Evolutionary conservation across 2,113 vertebrate genomes (phyloP).

Genomic region (Equus quagga): DNA sequence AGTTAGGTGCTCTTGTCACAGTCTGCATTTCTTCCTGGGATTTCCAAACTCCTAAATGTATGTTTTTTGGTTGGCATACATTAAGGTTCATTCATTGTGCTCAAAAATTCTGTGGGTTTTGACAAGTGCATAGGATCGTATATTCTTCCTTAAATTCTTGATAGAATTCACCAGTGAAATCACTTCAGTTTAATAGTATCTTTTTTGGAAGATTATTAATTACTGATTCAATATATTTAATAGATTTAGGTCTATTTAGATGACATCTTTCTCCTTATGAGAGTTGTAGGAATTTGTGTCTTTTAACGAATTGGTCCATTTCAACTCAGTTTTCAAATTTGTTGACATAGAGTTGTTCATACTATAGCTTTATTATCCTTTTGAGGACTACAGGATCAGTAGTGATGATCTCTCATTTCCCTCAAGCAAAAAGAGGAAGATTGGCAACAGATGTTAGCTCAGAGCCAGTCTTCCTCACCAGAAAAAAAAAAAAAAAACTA

Average conservation of each 20-base stretch:
- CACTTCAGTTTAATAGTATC: not conserved
- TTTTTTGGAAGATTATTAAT: not conserved
- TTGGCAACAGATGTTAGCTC: too few species aligned
- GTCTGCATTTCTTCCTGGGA: not conserved
- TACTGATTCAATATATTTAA: not conserved
- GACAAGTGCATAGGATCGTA: not conserved
- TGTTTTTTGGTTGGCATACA: not conserved
- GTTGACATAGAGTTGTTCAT: not conserved
- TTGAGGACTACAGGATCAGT: not conserved
- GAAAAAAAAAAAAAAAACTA: not conserved
- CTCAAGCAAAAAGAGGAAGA: too few species aligned
- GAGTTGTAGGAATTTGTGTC: not conserved
- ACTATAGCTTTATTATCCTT: not conserved
- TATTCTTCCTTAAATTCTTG: not conserved
- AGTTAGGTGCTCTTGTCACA: not conserved
- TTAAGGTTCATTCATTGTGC: not conserved
- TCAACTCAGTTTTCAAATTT: not conserved
- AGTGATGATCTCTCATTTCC: not conserved
- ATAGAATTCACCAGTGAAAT: not conserved
- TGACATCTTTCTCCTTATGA: not conserved
- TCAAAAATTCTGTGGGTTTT: not conserved
- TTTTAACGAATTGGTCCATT: not conserved
- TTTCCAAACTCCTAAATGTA: not conserved
- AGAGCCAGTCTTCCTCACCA: too few species aligned
- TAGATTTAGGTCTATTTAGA: not conserved